Conservation (phyloP, 2,888 invertebrate species). For the Drosophila colorata region DNA sequence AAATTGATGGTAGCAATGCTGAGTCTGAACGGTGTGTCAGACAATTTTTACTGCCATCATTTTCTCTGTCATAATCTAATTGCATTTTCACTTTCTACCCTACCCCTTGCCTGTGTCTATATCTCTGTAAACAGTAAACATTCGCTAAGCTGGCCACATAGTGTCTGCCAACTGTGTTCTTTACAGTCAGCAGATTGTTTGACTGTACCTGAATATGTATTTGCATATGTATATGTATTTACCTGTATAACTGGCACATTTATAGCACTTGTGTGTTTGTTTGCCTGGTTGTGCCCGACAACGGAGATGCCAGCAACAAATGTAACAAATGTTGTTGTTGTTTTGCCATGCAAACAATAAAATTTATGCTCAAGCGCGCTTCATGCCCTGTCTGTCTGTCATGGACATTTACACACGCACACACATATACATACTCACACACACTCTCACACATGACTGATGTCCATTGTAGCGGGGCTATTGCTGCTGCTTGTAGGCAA, state of each 20-base stretch:
- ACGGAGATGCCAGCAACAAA: constrained; percentile 29
- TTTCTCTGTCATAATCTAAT: constrained; percentile 22
- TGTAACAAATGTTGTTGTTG: constrained; percentile 3
- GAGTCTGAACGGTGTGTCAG: not conserved
- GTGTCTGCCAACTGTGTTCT: not conserved
- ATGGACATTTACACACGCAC: not conserved
- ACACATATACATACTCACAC: constrained; percentile 5
- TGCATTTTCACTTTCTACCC: constrained; percentile 9
- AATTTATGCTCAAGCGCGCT: constrained; percentile 53
- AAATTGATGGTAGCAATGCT: constrained; percentile 3
- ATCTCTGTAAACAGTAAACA: constrained; percentile 13
- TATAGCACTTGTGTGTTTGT: constrained; percentile 30
- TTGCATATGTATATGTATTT: constrained; percentile 30
- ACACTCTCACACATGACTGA: constrained; percentile 25
- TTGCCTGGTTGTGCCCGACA: constrained; percentile 22
- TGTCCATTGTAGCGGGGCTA: constrained; percentile 25
- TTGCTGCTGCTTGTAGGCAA: constrained; percentile 34
- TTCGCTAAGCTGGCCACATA: constrained; percentile 14
- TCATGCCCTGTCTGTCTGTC: constrained; percentile 17
- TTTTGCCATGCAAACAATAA: constrained; percentile 49
- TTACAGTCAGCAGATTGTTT: not conserved
- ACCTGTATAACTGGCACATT: constrained; percentile 46
- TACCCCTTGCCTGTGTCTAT: not conserved
- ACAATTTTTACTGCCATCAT: constrained; percentile 22
- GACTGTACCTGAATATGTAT: constrained; percentile 20